Evolutionary conservation across 1,140 invertebrate species (phyloP), one percentile per base, ranked within the genome.

Genomic region (Thaumatotibia leucotreta): DNA sequence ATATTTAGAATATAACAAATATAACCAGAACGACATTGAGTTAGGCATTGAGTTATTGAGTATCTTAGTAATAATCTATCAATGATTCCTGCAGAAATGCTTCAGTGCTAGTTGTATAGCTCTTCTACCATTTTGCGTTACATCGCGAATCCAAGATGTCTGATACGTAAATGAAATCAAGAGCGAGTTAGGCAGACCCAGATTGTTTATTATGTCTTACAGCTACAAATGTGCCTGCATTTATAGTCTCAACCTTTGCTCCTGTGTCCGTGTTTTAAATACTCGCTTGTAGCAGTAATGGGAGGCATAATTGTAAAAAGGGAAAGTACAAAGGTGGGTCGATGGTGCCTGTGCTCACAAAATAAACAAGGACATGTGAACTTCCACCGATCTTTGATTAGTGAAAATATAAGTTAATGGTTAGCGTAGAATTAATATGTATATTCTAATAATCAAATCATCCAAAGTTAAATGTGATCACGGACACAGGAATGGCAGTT

Each of bases 161-260:
- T n/a, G n/a, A n/a, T n/a, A n/a, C n/a, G n/a, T n/a, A n/a, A n/a
- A n/a, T n/a, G n/a, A n/a, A n/a, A n/a, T n/a, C n/a, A n/a, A n/a
- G n/a, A n/a, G n/a, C n/a, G n/a, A n/a, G n/a, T n/a, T n/a, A n/a
- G n/a, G n/a, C n/a, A n/a, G n/a, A n/a, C n/a, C n/a, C n/a, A n/a
- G n/a, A n/a, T n/a, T n/a, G n/a, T n/a, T n/a, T n/a, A n/a, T n/a
- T n/a, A n/a, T n/a, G 50, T 52, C 50, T 27, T 52, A 52, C 50
- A 24, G 10, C 50, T 27, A 52, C 50, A 23, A 52, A 52, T 52
- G 23, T 61, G n/a, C 52, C 58, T 50, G 65, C 65, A 66, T 66
- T 66, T 66, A 66, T 35, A 32, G n/a, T 66, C 45, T 52, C 50
- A 50, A 50, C 23, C 5, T 27, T 50, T 50, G 22, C 20, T 27